Evolutionary conservation across 1,140 invertebrate genomes (phyloP), one percentile per base, ranked within the genome.

Genomic region (Physella acuta): DNA sequence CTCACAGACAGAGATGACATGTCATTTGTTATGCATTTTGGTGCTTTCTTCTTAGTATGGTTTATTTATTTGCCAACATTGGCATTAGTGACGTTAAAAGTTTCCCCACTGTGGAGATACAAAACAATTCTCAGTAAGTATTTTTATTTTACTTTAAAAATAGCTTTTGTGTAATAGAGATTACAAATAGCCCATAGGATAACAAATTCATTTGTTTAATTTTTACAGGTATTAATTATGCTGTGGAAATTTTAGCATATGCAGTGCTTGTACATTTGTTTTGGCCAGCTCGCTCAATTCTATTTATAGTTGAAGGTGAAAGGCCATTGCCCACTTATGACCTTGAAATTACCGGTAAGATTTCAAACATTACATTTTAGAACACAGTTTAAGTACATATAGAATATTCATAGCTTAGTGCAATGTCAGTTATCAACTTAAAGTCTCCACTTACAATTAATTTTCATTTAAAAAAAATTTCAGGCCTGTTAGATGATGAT

Each of bases 1-100:
- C 20, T 53, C 24, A 71, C 36, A 34, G 55, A 73, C 70, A 91
- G 90, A 79, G 90, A 93, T 74, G 95, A 95, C 83, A 86, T 95
- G 11, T 92, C 94, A 81, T 98, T 97, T 85, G 90, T 96, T 53
- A 89, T 97, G 56, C 96, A 98, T 83, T 97, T 98, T 86, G 96
- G 95, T 56, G 96, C 96, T 44, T 97, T 94, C 30, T 95, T 94
- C 74, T 87, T 98, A 44, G 95, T 99, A 24, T 99, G 97, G 97
- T 98, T 98, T 79, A 94, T 98, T 73, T 98, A 98, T 86, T 88
- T 98, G 72, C 95, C 95, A 11, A 91, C 97, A 51, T 90, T 98
- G 73, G 95, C 94, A 55, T 88, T 98, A 58, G 93, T 99, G 75
- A 93, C 94, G 36, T 87, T 96, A 66, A 93, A 96, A 86, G 91